Evolutionary conservation across 2,797 vertebrate genomes (phyloP).

Genomic region (Gadopsis bispinosus): DNA sequence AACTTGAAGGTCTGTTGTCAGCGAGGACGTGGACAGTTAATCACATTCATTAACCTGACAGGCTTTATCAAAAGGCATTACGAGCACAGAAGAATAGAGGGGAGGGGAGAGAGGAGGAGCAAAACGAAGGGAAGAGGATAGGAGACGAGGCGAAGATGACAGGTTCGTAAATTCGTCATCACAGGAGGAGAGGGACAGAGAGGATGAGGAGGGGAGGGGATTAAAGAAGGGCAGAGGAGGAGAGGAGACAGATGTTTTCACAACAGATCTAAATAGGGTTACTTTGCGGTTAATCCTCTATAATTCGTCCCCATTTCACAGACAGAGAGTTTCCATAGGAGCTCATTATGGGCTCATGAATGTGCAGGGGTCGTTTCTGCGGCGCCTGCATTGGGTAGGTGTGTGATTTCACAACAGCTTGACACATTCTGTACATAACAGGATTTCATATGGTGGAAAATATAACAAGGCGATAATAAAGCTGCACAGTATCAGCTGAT

Average conservation of each 20-base stretch:
- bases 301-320: conserved; percentile 67
- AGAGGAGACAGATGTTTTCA: conserved; percentile 60
- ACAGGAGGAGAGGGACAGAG: conserved; percentile 34
- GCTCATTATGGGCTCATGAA: conserved; percentile 55
- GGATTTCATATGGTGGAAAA: conserved; percentile 19
- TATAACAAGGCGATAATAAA: not conserved
- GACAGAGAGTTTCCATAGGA: conserved; percentile 46
- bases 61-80: conserved; percentile 72
- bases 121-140: conserved; percentile 43
- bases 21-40: conserved; percentile 59
- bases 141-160: conserved; percentile 51
- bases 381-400: not conserved
- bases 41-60: conserved; percentile 79
- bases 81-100: conserved; percentile 54
- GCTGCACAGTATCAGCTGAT: not conserved
- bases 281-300: conserved; percentile 64
- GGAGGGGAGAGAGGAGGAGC: conserved; percentile 33
- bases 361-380: conserved; percentile 37
- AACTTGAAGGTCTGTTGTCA: conserved; percentile 69
- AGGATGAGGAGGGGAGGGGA: conserved; percentile 59
- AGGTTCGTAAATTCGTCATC: conserved; percentile 67
- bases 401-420: conserved; percentile 6
- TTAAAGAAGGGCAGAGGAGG: conserved; percentile 68
- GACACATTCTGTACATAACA: conserved; percentile 5
- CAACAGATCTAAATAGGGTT: conserved; percentile 63